Evolutionary conservation across 2,888 invertebrate genomes (phyloP), one percentile per base, ranked within the genome.

Genomic region (Stictocephala bisonia): DNA sequence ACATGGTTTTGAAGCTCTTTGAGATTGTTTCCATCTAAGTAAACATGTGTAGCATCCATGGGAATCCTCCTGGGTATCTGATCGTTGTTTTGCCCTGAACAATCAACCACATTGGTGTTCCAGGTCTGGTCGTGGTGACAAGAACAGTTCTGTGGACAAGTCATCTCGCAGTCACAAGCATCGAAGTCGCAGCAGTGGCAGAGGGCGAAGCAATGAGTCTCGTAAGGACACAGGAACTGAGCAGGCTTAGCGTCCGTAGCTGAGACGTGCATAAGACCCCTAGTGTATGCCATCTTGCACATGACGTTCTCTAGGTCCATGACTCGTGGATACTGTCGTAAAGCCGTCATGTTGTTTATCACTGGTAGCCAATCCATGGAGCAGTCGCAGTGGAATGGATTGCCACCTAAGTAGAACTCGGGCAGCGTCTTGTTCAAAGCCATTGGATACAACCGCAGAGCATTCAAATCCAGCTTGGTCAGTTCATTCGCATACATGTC

Each of bases 131-230:
- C 97, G 84, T 96, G 95, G 85, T 95, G 97, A 84, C 97, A 97
- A 79, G 93, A 92, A 86, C 97, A 97, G 81, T 95, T 95, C 80
- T 90, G 89, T 31, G 97, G 97, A 82, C 97, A 97, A 77, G 94
- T 95, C 93, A 96, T 95, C 86, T 97, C 95, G 85, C 97, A 97
- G 85, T 97, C 97, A 85, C 97, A 97, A 76, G 94, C 94, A 83
- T 96, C 96, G 83, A 95, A 97, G 83, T 96, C 96, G 85, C 97
- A 97, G 85, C 97, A 97, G 83, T 95, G 95, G 85, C 97, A 97
- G 66, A 95, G 88, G 44, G 96, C 93, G 84, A 96, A 96, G 86
- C 97, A 97, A 85, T 96, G 95, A 69, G 93, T 91, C 82, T 94
- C 93, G 86, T 97, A 97, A 81, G 91, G 92, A 86, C 96, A 97